phyloP scores from a whole-genome alignment of 1,140 invertebrate species.

The Pteromalus puparum region DNA sequence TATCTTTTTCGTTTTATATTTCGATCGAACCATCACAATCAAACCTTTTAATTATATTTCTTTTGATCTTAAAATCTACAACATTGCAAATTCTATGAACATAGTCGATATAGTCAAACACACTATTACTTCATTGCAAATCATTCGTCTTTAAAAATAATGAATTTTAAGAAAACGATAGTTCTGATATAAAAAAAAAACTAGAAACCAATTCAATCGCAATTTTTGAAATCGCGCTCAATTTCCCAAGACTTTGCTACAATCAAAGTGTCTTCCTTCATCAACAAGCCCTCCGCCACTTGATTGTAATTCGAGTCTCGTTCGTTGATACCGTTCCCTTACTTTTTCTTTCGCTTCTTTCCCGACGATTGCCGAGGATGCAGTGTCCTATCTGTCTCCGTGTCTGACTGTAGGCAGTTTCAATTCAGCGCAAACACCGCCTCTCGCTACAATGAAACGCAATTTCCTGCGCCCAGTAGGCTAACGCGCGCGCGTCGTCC shows the following conservation, averaged over 20 bases:
- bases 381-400: not conserved
- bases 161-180: not conserved
- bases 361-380: not conserved
- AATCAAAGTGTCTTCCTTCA: too few species aligned
- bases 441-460: slow-evolving; percentile 69
- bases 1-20: not conserved
- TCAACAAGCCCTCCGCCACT: not conserved
- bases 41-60: not conserved
- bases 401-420: not conserved
- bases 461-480: slow-evolving; percentile 63
- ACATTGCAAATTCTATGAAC: not conserved
- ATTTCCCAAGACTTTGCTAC: too few species aligned
- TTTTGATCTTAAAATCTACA: too few species aligned
- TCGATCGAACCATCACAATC: not conserved
- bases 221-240: not conserved
- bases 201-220: not conserved
- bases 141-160: not conserved
- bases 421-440: slow-evolving; percentile 59
- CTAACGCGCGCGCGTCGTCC: not conserved
- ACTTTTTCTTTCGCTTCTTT: not conserved
- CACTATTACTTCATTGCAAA: not conserved
- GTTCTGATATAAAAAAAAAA: too few species aligned
- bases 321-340: not conserved
- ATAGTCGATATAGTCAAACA: not conserved
- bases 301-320: not conserved